Conservation (phyloP, 1,140 invertebrate species). For the Semibalanus balanoides region DNA sequence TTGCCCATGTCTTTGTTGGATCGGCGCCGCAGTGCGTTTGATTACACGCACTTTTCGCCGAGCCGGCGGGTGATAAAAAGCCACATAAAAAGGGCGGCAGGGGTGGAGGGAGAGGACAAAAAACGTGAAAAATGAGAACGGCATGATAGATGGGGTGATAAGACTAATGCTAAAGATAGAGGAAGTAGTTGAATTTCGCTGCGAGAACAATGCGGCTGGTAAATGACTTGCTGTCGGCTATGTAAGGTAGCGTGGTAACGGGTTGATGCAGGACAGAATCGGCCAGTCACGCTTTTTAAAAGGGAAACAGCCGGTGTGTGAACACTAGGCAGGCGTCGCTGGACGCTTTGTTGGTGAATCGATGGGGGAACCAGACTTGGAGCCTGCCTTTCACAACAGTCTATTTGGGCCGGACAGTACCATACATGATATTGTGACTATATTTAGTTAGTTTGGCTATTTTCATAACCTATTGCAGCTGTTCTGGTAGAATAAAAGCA, state of each 20-base stretch:
- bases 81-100: not conserved
- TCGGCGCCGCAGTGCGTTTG: not conserved
- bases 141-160: not conserved
- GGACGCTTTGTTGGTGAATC: too few relatives aligned
- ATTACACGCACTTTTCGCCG: not conserved
- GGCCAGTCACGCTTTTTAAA: not conserved
- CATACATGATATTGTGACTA: too few relatives aligned
- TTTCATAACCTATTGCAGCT: too few relatives aligned
- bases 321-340: too few relatives aligned
- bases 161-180: conserved; percentile 2
- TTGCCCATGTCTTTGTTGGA: not conserved
- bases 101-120: not conserved
- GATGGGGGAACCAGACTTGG: too few relatives aligned
- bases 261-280: not conserved
- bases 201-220: not conserved
- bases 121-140: not conserved
- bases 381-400: too few relatives aligned
- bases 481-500: too few relatives aligned
- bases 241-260: not conserved
- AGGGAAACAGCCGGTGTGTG: not conserved
- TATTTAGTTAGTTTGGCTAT: too few relatives aligned
- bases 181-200: not conserved
- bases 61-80: not conserved
- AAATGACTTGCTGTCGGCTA: not conserved
- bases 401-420: too few relatives aligned